Percentiles rank a stretch among this genome's conserved stretches.
Evolutionary conservation across 2,113 vertebrate genomes (phyloP).

Genomic region (Sander lucioperca): DNA sequence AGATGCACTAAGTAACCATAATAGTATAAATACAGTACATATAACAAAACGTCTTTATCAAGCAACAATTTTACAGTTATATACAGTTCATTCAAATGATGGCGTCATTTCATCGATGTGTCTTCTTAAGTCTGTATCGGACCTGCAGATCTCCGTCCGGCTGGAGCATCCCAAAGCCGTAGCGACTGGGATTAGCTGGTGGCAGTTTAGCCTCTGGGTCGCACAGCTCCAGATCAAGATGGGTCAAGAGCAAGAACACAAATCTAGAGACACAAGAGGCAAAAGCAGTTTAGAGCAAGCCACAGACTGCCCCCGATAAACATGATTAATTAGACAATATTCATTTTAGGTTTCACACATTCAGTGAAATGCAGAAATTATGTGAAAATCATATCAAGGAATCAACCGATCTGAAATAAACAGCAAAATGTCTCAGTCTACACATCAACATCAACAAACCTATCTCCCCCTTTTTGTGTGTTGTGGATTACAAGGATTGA

Average conservation of each 20-base stretch:
- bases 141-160: constrained; percentile 79
- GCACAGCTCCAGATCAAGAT: constrained; percentile 85
- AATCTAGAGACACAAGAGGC: constrained; percentile 75
- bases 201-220: constrained; percentile 71
- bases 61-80: not conserved
- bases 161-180: constrained; percentile 87
- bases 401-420: not conserved
- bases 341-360: not conserved
- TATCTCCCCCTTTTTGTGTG: not conserved
- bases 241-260: constrained; percentile 82
- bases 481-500: constrained; percentile 3
- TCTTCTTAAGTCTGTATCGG: constrained; percentile 78
- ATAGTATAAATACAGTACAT: constrained; percentile 48
- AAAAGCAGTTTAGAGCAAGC: not conserved
- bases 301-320: not conserved
- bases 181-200: constrained; percentile 82
- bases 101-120: constrained; percentile 2
- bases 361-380: not conserved
- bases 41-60: not conserved
- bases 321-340: not conserved
- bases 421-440: not conserved
- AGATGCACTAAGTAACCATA: constrained; percentile 3
- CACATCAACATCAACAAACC: not conserved
- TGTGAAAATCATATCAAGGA: constrained; percentile 1
- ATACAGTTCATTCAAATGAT: not conserved